Percentiles rank a stretch among this genome's conserved stretches.
Conservation (phyloP, 2,113 vertebrate species). For the Zosterops hypoxanthus region DNA sequence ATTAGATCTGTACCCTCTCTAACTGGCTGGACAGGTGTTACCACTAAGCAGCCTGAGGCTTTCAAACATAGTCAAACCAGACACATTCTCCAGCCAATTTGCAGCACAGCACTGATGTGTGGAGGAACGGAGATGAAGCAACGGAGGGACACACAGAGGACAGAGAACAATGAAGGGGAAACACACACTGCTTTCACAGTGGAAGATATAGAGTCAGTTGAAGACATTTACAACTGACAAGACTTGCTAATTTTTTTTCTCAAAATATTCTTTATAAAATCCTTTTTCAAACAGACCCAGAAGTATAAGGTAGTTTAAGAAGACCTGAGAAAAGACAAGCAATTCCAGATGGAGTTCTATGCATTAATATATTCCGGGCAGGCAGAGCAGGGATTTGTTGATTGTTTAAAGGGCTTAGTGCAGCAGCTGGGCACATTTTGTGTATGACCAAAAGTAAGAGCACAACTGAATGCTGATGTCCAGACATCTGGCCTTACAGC, state of each 20-base stretch:
- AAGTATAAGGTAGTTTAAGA: slow-evolving; percentile 3
- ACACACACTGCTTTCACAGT: neutral
- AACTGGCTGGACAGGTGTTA: slow-evolving; percentile 49
- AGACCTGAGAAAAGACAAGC: neutral
- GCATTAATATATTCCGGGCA: neutral
- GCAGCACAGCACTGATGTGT: neutral
- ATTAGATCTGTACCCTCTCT: neutral
- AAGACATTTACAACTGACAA: neutral
- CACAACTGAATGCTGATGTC: slow-evolving; percentile 1
- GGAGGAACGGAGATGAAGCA: neutral
- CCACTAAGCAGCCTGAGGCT: slow-evolving; percentile 16
- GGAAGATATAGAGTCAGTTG: neutral
- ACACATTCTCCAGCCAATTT: neutral
- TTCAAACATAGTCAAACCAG: neutral
- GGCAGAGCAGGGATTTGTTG: slow-evolving; percentile 30
- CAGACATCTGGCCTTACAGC: slow-evolving; percentile 31
- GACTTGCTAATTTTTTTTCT: neutral
- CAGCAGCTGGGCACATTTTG: slow-evolving; percentile 62
- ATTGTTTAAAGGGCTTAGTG: slow-evolving; percentile 44
- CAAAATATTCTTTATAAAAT: neutral
- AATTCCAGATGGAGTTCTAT: slow-evolving; percentile 41
- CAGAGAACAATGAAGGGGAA: neutral
- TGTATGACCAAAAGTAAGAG: slow-evolving; percentile 30
- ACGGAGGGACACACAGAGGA: neutral
- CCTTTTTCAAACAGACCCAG: neutral